Conservation (phyloP, 1,140 invertebrate species). For the Drosophila cardini region DNA sequence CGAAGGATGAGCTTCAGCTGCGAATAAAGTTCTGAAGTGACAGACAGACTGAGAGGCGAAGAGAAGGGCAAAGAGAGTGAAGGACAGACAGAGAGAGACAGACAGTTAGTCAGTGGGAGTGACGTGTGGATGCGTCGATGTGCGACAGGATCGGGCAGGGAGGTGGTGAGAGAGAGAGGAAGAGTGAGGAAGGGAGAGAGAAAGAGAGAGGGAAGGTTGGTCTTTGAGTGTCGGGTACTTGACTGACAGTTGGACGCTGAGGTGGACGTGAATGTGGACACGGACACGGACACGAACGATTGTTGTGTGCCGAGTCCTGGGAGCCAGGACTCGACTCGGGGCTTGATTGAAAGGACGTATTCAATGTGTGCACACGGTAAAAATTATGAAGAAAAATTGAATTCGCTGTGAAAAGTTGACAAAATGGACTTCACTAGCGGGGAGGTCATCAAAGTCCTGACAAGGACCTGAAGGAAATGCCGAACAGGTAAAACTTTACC, state of each 20-base stretch:
- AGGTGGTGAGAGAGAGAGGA: slow-evolving; percentile 23
- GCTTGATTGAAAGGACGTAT: slow-evolving; percentile 79
- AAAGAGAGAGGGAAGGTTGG: not conserved
- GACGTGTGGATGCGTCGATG: slow-evolving; percentile 59
- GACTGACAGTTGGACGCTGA: slow-evolving; percentile 78
- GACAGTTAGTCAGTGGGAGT: slow-evolving; percentile 41
- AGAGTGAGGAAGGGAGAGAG: not conserved
- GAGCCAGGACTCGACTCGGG: slow-evolving; percentile 19
- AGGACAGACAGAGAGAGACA: slow-evolving; percentile 1
- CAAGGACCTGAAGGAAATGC: slow-evolving; percentile 37
- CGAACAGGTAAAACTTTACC: slow-evolving; percentile 74
- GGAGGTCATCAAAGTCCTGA: slow-evolving; percentile 55
- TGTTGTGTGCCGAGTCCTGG: slow-evolving; percentile 47
- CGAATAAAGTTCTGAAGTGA: slow-evolving; percentile 74
- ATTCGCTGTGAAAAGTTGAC: slow-evolving; percentile 76
- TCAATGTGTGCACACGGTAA: slow-evolving; percentile 67
- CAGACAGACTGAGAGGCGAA: slow-evolving; percentile 52
- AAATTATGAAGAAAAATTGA: slow-evolving; percentile 78
- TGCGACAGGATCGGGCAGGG: slow-evolving; percentile 47
- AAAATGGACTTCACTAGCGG: slow-evolving; percentile 65
- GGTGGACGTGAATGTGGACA: slow-evolving; percentile 35
- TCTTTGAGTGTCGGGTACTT: slow-evolving; percentile 63
- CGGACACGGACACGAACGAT: slow-evolving; percentile 41
- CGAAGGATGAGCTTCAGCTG: slow-evolving; percentile 53
- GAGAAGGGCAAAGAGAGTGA: slow-evolving; percentile 48